phyloP scores from a whole-genome alignment of 2,797 vertebrate genomes.

The Tympanoctomys barrerae region DNA sequence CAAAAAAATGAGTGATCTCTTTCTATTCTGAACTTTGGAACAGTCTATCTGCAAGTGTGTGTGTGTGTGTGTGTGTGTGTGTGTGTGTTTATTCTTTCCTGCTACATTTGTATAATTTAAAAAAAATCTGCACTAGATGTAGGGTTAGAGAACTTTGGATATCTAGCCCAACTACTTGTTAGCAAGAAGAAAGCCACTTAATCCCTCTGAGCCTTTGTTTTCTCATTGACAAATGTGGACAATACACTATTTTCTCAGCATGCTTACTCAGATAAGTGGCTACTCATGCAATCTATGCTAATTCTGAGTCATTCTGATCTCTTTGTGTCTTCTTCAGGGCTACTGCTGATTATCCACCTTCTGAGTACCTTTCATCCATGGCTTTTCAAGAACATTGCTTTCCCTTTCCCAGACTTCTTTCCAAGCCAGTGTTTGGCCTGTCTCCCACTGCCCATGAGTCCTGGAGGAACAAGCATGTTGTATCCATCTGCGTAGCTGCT shows the following conservation, averaged over 20 bases:
- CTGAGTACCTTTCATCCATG: not conserved
- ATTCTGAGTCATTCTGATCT: not conserved
- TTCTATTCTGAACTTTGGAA: not conserved
- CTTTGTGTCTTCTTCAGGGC: not conserved
- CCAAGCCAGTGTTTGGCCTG: not conserved
- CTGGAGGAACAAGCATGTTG: not conserved
- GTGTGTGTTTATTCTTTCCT: not conserved
- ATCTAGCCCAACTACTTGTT: not conserved
- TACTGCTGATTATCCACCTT: not conserved
- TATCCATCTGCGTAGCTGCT: not conserved
- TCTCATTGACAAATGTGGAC: not conserved
- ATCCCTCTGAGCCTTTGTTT: not conserved
- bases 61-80: not conserved
- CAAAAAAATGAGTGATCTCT: not conserved
- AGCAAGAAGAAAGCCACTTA: not conserved
- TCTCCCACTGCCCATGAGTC: not conserved
- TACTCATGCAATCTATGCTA: not conserved
- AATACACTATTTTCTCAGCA: not conserved
- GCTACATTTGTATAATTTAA: not conserved
- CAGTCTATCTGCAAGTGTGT: not conserved
- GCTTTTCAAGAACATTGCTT: not conserved
- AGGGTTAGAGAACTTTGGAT: slow-evolving; percentile 8
- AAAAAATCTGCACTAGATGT: not conserved
- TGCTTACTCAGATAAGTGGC: not conserved
- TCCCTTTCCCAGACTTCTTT: not conserved